Base-by-base conservation (phyloP, 1,140 invertebrate genomes). In the Tribolium madens region DNA sequence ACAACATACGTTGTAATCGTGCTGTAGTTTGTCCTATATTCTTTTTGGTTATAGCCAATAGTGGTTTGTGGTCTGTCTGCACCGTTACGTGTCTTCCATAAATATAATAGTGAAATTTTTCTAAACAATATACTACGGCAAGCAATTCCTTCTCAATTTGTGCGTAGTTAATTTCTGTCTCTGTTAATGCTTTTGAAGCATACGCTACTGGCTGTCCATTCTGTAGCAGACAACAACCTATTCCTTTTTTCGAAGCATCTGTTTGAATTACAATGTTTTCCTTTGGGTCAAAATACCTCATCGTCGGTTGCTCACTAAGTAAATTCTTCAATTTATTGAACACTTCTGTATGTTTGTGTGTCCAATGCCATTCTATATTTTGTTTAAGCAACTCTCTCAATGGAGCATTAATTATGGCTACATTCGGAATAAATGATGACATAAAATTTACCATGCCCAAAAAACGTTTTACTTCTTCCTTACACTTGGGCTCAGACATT, bases 11-110 rank as follows among this genome's bases (percentile, higher is more conserved):
- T 79, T 87, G 84, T 18, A 87, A 69, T 70, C 83, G 73, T 12
- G 76, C 73, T 14, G 84, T 81, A 13, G 78, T 79, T 70, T 80
- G 79, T 47, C 81, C 33, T 53, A 88, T 64, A 17, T 80, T 53
- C 73, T 87, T 86, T 26, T 83, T 81, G 21, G 85, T 79, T 48
- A 87, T 83, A 21, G 21, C 26, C 7, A 81, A 48, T 33, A 86
- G 74, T 26, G 84, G 82, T 57, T 85, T 85, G 74, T 87, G 85
- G 78, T 87, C 86, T 10, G 81, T 86, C 81, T 87, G 77, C 1
- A 84, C 75, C 15, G 82, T 77, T 2, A 76, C 18, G 42, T 78
- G 60, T 73, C 72, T 76, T 46, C 82, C 84, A 79, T 79, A 82
- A 18, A 84, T 70, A 68, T 78, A 83, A 17, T 77, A 68, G 74